Evolutionary conservation across 2,797 vertebrate genomes (phyloP), one percentile per base, ranked within the genome.

Genomic region (Scolopax rusticola): DNA sequence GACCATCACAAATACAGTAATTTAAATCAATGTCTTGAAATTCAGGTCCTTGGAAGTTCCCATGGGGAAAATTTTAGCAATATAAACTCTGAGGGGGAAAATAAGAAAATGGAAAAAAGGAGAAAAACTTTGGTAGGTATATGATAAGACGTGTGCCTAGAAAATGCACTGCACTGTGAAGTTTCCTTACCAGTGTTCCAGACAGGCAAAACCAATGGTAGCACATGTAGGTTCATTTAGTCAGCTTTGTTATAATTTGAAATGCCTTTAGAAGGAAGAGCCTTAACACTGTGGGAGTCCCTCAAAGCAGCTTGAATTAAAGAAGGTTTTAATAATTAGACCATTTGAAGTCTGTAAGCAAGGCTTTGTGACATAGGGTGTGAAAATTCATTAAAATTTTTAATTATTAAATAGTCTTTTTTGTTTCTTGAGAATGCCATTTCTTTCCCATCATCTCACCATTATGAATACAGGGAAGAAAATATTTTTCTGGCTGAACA

Each of bases 351-450:
- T 85, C 79, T 91, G 71, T 80, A 78, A 94, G 76, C 41, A 75
- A 78, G 28, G 48, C 76, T 90, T 91, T 91, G 68, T 65, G 73
- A 81, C 68, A 73, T 2, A 43, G 76, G 10, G 17, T 88, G 43
- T 92, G 74, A 77, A 95, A 96, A 92, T 73, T 64, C 18, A 41
- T 82, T 89, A 87, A 81, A 48, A 21, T 80, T 96, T 90, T 43
- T 30, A 82, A 4, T 69, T 36, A 79, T 82, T 81, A 83, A 91
- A 27, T 61, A 76, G 70, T 70, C 47, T 32, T 76, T 91, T 93
- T 90, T 76, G 25, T 88, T 71, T 82, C 27, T 88, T 2, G 0
- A 84, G 63, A 93, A 84, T 48, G 30, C 6, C 24, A 12, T 81
- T 95, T 93, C 61, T 84, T 93, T 82, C 80, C 47, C 30, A 30